Percentiles rank a stretch among this genome's conserved stretches.
phyloP scores from a whole-genome alignment of 2,888 invertebrate species.

The Volucella inanis region DNA sequence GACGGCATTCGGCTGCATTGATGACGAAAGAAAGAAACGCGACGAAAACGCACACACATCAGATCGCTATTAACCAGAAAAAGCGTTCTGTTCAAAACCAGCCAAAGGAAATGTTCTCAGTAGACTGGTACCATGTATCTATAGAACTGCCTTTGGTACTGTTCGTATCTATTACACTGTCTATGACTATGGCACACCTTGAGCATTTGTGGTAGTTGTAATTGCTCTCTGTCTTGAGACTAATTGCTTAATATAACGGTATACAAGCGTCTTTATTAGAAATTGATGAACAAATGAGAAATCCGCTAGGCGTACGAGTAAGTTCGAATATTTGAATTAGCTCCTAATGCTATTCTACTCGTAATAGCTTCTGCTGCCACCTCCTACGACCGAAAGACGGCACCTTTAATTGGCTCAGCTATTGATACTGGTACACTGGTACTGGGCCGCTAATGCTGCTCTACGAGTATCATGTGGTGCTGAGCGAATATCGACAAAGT shows the following conservation, averaged over 20 bases:
- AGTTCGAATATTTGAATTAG: slow-evolving; percentile 26
- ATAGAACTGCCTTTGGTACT: too few relatives aligned
- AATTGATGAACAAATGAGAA: slow-evolving; percentile 60
- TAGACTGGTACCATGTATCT: not conserved
- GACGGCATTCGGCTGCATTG: slow-evolving; percentile 1
- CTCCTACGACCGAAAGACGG: slow-evolving; percentile 31
- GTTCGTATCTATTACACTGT: too few relatives aligned
- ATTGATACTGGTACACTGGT: not conserved
- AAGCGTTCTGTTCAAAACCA: slow-evolving; percentile 25
- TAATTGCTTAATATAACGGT: slow-evolving; percentile 54
- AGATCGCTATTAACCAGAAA: not conserved
- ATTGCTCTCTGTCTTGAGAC: slow-evolving; percentile 34
- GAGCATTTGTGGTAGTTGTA: slow-evolving; percentile 40
- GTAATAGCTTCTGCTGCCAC: slow-evolving; percentile 5
- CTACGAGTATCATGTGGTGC: not conserved
- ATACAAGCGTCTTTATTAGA: slow-evolving; percentile 52
- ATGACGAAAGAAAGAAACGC: not conserved
- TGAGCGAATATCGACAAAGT: not conserved
- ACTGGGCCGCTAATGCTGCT: not conserved
- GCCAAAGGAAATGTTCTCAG: slow-evolving; percentile 29
- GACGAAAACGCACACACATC: slow-evolving; percentile 4
- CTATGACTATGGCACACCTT: slow-evolving; percentile 37
- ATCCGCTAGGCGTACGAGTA: not conserved
- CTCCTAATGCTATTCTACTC: slow-evolving; percentile 9
- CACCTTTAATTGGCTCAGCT: slow-evolving; percentile 17